phyloP scores from a whole-genome alignment of 2,888 invertebrate species.

The Halictus ligatus region DNA sequence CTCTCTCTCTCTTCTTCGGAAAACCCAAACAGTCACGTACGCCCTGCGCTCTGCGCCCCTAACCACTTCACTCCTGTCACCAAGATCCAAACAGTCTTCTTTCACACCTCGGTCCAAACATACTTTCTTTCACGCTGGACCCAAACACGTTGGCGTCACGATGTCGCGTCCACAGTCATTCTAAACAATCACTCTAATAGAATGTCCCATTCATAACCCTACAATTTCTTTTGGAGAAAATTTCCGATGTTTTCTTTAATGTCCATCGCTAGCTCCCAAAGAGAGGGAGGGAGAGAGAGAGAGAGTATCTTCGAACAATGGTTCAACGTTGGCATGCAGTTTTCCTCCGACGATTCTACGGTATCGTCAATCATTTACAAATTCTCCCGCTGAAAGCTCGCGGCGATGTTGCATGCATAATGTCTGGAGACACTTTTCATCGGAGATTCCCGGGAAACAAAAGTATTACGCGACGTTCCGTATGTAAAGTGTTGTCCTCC shows the following conservation, averaged over 20 bases:
- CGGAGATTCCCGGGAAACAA: conserved; percentile 17
- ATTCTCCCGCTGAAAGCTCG: background rate
- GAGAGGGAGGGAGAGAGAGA: background rate
- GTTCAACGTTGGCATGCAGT: background rate
- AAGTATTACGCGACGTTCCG: conserved; percentile 15
- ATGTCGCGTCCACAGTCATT: too few species aligned
- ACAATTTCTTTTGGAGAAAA: background rate
- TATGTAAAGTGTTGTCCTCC: conserved; percentile 38
- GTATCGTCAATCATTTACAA: background rate
- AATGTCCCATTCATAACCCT: too few species aligned
- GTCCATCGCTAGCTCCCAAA: background rate
- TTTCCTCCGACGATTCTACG: too few species aligned
- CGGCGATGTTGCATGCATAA: background rate
- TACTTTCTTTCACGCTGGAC: too few species aligned
- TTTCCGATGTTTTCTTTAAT: background rate
- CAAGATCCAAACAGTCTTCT: too few species aligned
- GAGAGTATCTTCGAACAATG: background rate
- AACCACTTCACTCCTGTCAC: too few species aligned
- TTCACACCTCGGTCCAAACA: too few species aligned
- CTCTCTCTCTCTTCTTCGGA: too few species aligned
- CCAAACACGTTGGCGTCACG: too few species aligned
- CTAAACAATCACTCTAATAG: too few species aligned
- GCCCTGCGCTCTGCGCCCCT: too few species aligned
- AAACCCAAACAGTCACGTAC: too few species aligned
- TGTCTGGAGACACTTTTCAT: background rate